Conservation (phyloP, 2,797 vertebrate genomes). For the Galaxias olidus region DNA sequence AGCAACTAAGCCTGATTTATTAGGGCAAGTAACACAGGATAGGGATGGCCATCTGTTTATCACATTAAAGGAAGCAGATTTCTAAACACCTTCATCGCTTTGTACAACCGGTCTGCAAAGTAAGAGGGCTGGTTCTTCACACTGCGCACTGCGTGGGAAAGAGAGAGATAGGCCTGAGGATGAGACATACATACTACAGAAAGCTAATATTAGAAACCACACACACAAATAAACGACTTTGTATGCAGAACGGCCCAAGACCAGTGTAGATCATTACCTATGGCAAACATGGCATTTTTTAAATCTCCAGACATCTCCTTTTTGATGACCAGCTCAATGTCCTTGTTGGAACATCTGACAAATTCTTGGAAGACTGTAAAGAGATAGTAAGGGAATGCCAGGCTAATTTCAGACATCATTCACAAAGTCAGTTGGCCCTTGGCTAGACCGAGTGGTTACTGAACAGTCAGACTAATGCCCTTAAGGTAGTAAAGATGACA, state of each 20-base stretch:
- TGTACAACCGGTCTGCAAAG: conserved; percentile 94
- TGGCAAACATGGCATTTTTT: conserved; percentile 85
- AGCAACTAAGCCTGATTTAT: no score
- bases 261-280: conserved; percentile 77
- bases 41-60: not conserved
- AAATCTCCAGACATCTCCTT: conserved; percentile 95
- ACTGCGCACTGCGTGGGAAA: conserved; percentile 82
- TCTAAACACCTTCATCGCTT: conserved; percentile 93
- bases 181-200: conserved; percentile 11
- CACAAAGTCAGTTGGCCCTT: no score
- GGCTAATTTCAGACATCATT: not conserved
- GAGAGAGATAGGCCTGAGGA: conserved; percentile 15
- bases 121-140: conserved; percentile 95
- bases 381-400: not conserved
- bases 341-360: conserved; percentile 89
- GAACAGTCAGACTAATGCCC: no score
- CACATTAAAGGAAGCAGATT: conserved; percentile 5
- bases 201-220: not conserved
- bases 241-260: no score
- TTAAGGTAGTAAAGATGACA: not conserved
- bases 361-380: conserved; percentile 94
- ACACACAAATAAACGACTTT: not conserved
- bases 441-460: no score
- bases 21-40: no score
- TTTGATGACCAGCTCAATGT: conserved; percentile 93